These are phyloP conservation scores for Natrix natrix DNA, from an alignment of 2,797 vertebrate genomes.

Conservation along the genomic window DNA sequence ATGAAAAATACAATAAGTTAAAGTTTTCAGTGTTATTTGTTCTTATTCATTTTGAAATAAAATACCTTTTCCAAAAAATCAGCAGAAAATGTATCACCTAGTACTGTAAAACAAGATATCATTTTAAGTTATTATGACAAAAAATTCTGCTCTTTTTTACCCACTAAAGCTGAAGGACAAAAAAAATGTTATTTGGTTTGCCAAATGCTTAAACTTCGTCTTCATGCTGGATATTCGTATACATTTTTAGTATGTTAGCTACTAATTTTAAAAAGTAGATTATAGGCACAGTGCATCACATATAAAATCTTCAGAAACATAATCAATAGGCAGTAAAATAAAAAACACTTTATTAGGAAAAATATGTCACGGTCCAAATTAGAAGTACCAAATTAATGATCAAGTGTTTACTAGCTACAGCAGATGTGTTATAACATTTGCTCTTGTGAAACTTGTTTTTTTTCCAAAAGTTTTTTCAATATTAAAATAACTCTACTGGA, in stretches of 20 bases:
- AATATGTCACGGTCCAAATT: neutral
- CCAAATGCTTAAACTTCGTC: neutral
- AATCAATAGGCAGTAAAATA: neutral
- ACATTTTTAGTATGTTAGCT: neutral
- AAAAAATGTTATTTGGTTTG: neutral
- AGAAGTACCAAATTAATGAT: neutral
- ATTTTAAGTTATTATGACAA: neutral
- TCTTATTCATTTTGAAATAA: neutral
- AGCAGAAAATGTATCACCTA: neutral
- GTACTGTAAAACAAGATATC: neutral
- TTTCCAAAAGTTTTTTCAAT: neutral
- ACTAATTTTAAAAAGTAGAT: neutral
- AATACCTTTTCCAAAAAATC: neutral
- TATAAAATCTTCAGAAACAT: neutral
- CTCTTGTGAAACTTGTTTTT: neutral
- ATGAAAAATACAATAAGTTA: neutral
- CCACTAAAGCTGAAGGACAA: neutral
- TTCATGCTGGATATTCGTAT: neutral
- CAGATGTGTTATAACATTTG: neutral
- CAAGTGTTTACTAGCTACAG: neutral
- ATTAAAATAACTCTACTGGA: neutral
- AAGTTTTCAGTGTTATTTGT: neutral
- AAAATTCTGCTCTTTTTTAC: neutral
- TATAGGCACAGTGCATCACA: neutral
- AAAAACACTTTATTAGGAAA: neutral